Evolutionary conservation across 2,797 vertebrate species (phyloP), one percentile per base, ranked within the genome.

Genomic region (Coregonus ussuriensis): DNA sequence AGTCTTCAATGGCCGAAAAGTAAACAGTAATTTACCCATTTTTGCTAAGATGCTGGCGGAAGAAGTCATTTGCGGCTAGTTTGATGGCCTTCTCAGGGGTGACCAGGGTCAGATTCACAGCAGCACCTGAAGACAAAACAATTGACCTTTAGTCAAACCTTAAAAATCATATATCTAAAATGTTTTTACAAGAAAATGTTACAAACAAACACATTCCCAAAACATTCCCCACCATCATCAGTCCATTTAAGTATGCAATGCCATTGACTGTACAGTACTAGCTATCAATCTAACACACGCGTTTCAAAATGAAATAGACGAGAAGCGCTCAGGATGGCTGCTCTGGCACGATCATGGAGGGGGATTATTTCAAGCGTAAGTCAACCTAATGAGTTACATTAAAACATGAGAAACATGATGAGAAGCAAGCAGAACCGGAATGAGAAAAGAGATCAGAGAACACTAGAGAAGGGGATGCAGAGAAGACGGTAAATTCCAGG

Each of bases 81-180:
- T 95, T 96, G 86, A 96, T 95, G 79, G 94, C 95, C 79, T 96
- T 96, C 87, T 97, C 95, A 0, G 95, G 95, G 72, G 94, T 96
- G 73, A 96, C 95, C 77, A 96, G 88, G 75, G 95, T 95, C 63
- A 96, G 91, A 84, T 96, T 96, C 68, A 96, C 94, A 53, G 94
- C 91, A 69, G 95, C 95, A 77, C 95, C 96, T 96, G 83, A 41
- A 83, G 76, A 85, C 1, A 79, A 85, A 86, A 88, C 75, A 69
- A 63, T 29, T 25, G 9, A 63, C 7, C 59, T 13, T 63, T 21
- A 63, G 21, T 29, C 59, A 7, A 31, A 14, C 51, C 4, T 62
- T 79, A 0, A 5, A 16, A 63, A 51, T 52, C 75, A 78, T 37
- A 21, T 21, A 53, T 53, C 1, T 25, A 25, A 29, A n/a, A 47